Base-by-base conservation (phyloP, 2,113 vertebrate genomes). In the Anser brachyrhynchus region DNA sequence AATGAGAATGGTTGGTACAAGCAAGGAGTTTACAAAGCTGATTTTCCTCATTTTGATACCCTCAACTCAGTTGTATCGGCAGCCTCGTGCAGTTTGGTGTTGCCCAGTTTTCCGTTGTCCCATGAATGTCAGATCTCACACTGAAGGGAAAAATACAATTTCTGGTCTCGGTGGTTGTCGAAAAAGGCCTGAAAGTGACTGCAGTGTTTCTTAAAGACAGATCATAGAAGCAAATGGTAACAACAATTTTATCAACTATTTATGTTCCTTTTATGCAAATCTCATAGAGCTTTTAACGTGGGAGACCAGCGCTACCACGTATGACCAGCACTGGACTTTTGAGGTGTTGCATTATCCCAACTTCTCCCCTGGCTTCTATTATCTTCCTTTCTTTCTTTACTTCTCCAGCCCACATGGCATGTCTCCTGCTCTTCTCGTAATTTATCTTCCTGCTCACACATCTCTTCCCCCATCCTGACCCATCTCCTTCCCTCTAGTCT, bases 231-330 rank as follows among this genome's bases (percentile, higher is more conserved):
- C 9, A 84, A 41, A 84, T 20, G 62, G 4, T 33, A 89, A 72
- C 16, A 61, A 51, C 19, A 8, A 39, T 69, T 89, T 69, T 72
- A 69, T 2, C 69, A 6, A 51, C 61, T 72, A 54, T 62, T 66
- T 88, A 5, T 11, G 35, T 9, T 22, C 4, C 26, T 64, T 75
- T 66, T 54, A n/a, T 57, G 52, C 26, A 83, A 76, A 83, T 85
- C 39, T 61, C 33, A 18, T 21, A 44, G 21, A 61, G 6, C 41
- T 28, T 71, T 76, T 55, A 66, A 51, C 31, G 35, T 19, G 22
- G 64, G 84, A 80, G 19, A 29, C 15, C 39, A 78, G 66, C 0
- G 0, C 26, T 43, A 62, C 31, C 9, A 3, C 7, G 3, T 66
- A 51, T 13, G 46, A 77, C 14, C 26, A 65, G 29, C 55, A 77